Conservation (phyloP, 2,888 invertebrate species). For the Entomobrya proxima region DNA sequence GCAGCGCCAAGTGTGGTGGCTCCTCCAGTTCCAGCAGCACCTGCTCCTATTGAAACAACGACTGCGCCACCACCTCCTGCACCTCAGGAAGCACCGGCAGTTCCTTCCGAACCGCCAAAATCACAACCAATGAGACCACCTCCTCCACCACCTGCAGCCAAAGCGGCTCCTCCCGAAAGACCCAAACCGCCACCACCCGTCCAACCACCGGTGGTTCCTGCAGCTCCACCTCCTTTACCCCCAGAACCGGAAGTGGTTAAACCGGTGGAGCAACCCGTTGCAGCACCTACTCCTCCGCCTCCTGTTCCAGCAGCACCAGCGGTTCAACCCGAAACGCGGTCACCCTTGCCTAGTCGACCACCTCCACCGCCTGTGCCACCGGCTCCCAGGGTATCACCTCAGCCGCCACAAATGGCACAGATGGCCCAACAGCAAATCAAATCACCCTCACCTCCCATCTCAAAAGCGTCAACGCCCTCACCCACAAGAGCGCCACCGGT, state of each 20-base stretch:
- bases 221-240: constrained; percentile 77
- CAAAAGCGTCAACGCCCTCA: constrained; percentile 37
- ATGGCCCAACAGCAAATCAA: constrained; percentile 47
- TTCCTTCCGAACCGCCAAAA: constrained; percentile 32
- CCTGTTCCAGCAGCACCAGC: constrained; percentile 72
- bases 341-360: constrained; percentile 70
- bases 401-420: constrained; percentile 32
- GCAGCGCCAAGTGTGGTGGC: neutral
- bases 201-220: constrained; percentile 76
- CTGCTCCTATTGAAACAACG: constrained; percentile 8
- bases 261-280: constrained; percentile 74
- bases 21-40: neutral
- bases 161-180: constrained; percentile 76
- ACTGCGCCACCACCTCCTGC: constrained; percentile 19
- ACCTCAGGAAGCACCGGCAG: neutral
- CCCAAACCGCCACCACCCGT: constrained; percentile 75
- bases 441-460: constrained; percentile 43
- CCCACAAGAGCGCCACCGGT: constrained; percentile 37
- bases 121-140: constrained; percentile 71
- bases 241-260: constrained; percentile 74
- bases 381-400: constrained; percentile 53
- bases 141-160: constrained; percentile 75
- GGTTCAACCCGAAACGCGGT: constrained; percentile 52
- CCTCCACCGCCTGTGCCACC: constrained; percentile 73
- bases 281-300: constrained; percentile 75